Evolutionary conservation across 2,888 invertebrate species (phyloP).

Genomic region (Chymomyza amoena): DNA sequence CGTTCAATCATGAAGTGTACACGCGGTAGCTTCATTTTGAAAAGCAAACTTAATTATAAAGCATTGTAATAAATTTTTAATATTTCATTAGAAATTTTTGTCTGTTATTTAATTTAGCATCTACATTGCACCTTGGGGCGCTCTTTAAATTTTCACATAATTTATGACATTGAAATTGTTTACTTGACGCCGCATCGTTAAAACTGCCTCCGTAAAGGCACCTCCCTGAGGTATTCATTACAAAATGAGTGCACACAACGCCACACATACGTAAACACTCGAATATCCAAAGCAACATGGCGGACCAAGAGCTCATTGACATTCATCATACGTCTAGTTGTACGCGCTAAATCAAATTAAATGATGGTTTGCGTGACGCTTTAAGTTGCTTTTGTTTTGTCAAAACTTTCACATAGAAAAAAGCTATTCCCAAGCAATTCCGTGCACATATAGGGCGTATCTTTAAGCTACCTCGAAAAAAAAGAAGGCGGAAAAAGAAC

Average conservation of each 20-base stretch:
- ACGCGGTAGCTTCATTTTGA: not conserved
- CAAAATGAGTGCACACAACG: not conserved
- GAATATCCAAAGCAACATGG: not conserved
- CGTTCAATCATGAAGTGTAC: too few relatives aligned
- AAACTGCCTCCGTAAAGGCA: not conserved
- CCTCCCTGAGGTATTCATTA: not conserved
- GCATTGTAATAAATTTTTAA: not conserved
- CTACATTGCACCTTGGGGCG: conserved; percentile 29
- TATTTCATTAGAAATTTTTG: not conserved
- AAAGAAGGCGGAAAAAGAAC: conserved; percentile 10
- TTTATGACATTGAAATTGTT: conserved; percentile 48
- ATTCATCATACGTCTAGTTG: conserved; percentile 39
- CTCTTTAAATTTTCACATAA: conserved; percentile 20
- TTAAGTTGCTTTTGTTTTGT: conserved; percentile 20
- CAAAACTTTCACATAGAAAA: not conserved
- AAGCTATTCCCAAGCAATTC: conserved; percentile 45
- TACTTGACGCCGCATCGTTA: conserved; percentile 10
- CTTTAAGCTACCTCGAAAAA: conserved; percentile 3
- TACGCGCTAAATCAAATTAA: conserved; percentile 51
- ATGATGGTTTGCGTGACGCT: conserved; percentile 23
- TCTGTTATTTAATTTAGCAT: not conserved
- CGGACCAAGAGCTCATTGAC: not conserved
- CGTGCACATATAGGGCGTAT: conserved; percentile 6
- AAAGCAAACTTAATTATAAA: not conserved
- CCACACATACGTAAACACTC: not conserved